These are phyloP conservation scores for Argentina silus DNA, from an alignment of 2,797 vertebrate genomes.

Conservation along the genomic window DNA sequence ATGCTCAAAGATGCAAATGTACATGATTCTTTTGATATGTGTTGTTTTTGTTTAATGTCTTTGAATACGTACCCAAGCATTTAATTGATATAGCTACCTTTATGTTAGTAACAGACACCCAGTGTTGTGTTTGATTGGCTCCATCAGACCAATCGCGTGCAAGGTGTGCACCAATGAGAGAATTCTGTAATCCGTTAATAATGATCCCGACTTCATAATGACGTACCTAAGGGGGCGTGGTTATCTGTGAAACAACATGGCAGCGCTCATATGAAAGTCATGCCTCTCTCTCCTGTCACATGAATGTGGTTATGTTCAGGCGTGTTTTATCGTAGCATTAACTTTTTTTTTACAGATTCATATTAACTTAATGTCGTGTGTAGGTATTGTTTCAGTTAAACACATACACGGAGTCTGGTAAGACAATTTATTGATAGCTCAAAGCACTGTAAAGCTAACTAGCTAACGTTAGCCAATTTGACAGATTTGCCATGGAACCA, in stretches of 20 bases:
- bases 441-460: slow-evolving; percentile 28
- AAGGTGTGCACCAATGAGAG: no score
- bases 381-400: not conserved
- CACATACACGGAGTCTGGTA: not conserved
- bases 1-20: no score
- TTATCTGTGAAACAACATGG: slow-evolving; percentile 69
- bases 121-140: no score
- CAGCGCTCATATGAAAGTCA: slow-evolving; percentile 79
- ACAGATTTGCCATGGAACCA: slow-evolving; percentile 63
- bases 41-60: no score
- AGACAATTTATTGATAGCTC: not conserved
- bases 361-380: not conserved
- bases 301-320: not conserved
- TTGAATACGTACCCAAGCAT: no score
- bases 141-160: no score
- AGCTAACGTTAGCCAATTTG: not conserved
- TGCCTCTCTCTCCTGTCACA: slow-evolving; percentile 20
- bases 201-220: no score
- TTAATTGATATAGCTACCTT: no score
- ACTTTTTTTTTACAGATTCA: not conserved
- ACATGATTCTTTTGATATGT: no score
- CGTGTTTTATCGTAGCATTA: not conserved
- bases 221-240: slow-evolving; percentile 1
- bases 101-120: no score
- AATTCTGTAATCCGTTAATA: no score